These are phyloP conservation scores for Ia io DNA, from an alignment of 2,113 vertebrate species.

Conservation along the genomic window DNA sequence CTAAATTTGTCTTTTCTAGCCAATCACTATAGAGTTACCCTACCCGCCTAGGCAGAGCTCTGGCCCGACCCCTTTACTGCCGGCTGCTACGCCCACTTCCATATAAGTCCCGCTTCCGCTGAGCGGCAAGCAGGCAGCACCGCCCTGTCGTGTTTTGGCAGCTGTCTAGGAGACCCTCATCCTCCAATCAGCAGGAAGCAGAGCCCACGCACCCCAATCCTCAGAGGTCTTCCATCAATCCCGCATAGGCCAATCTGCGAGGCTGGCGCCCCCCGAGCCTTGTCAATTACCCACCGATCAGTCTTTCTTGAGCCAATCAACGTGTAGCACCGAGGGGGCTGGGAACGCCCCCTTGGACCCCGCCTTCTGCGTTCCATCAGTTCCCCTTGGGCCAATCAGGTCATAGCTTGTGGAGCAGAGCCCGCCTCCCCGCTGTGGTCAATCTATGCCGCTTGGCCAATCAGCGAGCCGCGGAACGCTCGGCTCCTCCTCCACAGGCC, in stretches of 20 bases:
- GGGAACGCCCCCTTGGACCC: neutral
- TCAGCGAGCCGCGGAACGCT: neutral
- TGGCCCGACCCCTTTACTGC: neutral
- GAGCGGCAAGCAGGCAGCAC: conserved; percentile 8
- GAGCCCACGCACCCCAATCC: neutral
- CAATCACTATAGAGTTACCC: conserved; percentile 45
- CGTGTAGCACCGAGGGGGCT: neutral
- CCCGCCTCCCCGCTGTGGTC: neutral
- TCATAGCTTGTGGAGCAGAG: neutral
- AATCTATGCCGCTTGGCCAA: neutral
- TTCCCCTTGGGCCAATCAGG: conserved; percentile 21
- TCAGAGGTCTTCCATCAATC: neutral
- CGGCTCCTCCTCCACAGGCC: conserved; percentile 1
- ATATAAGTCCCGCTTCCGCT: conserved; percentile 64
- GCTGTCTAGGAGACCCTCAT: conserved; percentile 4
- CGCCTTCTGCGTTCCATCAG: neutral
- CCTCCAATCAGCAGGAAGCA: conserved; percentile 37
- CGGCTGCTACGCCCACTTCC: conserved; percentile 30
- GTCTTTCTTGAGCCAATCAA: conserved; percentile 42
- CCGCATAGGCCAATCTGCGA: conserved; percentile 27
- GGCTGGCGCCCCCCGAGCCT: neutral
- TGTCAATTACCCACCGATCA: neutral
- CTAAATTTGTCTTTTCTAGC: conserved; percentile 61
- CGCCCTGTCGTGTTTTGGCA: conserved; percentile 59
- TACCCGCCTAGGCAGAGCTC: neutral